phyloP scores from a whole-genome alignment of 2,797 vertebrate species.

The Cottoperca gobio region DNA sequence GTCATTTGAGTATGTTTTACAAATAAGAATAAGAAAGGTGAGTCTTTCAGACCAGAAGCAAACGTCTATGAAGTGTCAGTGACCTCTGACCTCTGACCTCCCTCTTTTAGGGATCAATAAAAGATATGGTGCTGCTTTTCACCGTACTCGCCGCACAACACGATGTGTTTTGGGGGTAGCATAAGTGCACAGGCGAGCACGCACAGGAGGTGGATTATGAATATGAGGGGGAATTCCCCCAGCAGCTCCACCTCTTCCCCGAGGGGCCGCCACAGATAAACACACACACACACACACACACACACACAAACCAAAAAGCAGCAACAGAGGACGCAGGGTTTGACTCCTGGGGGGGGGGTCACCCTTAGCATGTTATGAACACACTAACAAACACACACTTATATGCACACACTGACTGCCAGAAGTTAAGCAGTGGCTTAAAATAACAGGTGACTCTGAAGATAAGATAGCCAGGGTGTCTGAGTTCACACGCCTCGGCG shows the following conservation, averaged over 20 bases:
- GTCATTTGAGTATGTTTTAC: conserved; percentile 8
- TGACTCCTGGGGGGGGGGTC: conserved; percentile 14
- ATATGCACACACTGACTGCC: conserved; percentile 14
- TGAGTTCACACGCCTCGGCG: conserved; percentile 48
- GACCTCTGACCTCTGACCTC: too few species aligned
- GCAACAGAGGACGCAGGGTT: conserved; percentile 15
- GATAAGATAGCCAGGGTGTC: conserved; percentile 54
- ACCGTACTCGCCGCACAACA: neutral
- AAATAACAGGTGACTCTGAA: conserved; percentile 46
- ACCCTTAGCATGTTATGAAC: conserved; percentile 25
- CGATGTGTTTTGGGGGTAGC: conserved; percentile 7
- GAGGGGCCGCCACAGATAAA: conserved; percentile 55
- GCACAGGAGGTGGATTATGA: conserved; percentile 45
- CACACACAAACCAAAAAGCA: conserved; percentile 37
- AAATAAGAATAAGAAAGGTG: conserved; percentile 19
- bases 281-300: conserved; percentile 60
- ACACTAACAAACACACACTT: conserved; percentile 8
- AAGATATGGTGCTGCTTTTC: conserved; percentile 5
- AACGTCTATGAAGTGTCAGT: too few species aligned
- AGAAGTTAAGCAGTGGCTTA: conserved; percentile 46
- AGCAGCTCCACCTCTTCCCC: conserved; percentile 49
- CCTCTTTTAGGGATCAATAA: conserved; percentile 30
- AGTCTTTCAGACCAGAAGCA: conserved; percentile 6
- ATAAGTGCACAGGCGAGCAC: conserved; percentile 30
- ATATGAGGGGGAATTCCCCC: conserved; percentile 65